Percentiles rank a stretch among this genome's conserved stretches.
phyloP scores from a whole-genome alignment of 2,113 vertebrate genomes.

The Lycaon pictus region DNA sequence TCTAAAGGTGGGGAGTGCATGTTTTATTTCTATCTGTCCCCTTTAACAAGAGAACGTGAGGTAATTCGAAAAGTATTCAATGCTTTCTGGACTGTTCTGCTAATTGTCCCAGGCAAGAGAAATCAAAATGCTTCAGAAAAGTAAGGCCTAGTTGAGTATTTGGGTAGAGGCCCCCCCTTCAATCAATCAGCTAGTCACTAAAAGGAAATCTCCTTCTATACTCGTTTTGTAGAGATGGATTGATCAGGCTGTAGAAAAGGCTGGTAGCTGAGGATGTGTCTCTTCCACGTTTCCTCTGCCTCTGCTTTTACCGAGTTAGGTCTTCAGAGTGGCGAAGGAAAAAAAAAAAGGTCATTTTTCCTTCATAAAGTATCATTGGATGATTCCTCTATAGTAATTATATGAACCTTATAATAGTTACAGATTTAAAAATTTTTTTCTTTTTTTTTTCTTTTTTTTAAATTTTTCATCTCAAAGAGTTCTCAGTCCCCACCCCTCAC shows the following conservation, averaged over 20 bases:
- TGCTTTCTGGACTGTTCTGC: conserved; percentile 76
- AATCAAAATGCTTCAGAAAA: conserved; percentile 77
- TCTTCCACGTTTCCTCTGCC: conserved; percentile 65
- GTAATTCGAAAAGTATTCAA: conserved; percentile 69
- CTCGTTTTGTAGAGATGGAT: conserved; percentile 68
- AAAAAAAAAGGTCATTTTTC: conserved; percentile 48
- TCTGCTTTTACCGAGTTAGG: conserved; percentile 76
- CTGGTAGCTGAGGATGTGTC: conserved; percentile 53
- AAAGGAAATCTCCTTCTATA: conserved; percentile 52
- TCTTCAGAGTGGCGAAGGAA: conserved; percentile 75
- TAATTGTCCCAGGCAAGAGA: conserved; percentile 74
- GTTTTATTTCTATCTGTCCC: conserved; percentile 75
- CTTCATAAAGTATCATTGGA: conserved; percentile 65
- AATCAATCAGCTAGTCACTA: conserved; percentile 63
- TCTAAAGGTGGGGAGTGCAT: conserved; percentile 69
- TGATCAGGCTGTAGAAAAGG: conserved; percentile 66
- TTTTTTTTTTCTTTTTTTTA: conserved; percentile 68
- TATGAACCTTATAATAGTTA: conserved; percentile 74
- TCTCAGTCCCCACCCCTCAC: conserved; percentile 84
- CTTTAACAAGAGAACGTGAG: conserved; percentile 76
- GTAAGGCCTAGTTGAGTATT: conserved; percentile 72
- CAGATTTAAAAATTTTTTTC: conserved; percentile 58
- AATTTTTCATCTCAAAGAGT: conserved; percentile 74
- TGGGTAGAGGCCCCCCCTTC: conserved; percentile 63
- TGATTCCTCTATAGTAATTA: conserved; percentile 63